Percentiles rank a stretch among this genome's conserved stretches.
Conservation (phyloP, 2,113 vertebrate species). For the Neolamprologus kungweensis region DNA sequence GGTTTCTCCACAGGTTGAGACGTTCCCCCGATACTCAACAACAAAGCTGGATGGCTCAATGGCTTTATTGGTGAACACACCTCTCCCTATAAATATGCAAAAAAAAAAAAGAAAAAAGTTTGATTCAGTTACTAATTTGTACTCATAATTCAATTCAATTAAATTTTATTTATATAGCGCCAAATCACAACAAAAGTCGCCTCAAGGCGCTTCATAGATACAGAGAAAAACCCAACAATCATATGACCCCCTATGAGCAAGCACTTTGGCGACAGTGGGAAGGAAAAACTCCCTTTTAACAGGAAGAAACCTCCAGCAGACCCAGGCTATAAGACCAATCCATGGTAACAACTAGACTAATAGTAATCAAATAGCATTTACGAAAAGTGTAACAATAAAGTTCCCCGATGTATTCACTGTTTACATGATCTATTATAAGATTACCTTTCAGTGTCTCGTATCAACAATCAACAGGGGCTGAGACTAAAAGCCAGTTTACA, state of each 20-base stretch:
- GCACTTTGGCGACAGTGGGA: fast-evolving
- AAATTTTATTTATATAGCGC: too few relatives aligned
- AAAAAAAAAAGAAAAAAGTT: background rate
- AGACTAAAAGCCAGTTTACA: background rate
- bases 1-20: background rate
- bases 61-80: background rate
- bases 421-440: background rate
- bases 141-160: background rate
- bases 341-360: background rate
- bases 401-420: background rate
- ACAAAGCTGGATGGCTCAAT: constrained; percentile 10
- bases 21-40: constrained; percentile 13
- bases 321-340: background rate
- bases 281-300: too few relatives aligned
- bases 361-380: background rate
- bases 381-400: fast-evolving
- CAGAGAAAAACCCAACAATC: too few relatives aligned
- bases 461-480: fast-evolving
- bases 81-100: background rate
- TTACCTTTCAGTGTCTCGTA: background rate
- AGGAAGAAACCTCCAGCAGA: too few relatives aligned
- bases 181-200: too few relatives aligned
- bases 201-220: too few relatives aligned
- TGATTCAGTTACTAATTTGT: background rate
- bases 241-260: fast-evolving